These are phyloP conservation scores for Cryptocheilus praepositus DNA, from an alignment of 2,888 invertebrate species.

Conservation along the genomic window DNA sequence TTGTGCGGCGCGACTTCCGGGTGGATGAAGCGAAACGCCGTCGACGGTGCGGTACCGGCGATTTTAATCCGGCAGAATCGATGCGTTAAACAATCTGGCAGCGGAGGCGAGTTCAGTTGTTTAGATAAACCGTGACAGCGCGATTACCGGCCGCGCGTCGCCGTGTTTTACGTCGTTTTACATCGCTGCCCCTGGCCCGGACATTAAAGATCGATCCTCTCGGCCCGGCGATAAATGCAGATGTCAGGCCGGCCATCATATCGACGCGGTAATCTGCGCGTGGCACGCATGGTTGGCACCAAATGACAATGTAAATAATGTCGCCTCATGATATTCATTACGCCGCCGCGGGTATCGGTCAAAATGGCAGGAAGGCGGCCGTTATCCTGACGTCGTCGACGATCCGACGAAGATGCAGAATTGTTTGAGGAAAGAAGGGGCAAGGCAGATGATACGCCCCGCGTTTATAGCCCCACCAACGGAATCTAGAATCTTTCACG, in stretches of 20 bases:
- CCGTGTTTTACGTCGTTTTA: no score
- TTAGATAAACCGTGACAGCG: no score
- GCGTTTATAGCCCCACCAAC: conserved; percentile 35
- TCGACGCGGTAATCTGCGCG: conserved; percentile 5
- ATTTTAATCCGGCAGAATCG: no score
- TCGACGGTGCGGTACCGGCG: no score
- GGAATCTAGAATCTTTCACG: conserved; percentile 29
- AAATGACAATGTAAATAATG: conserved; percentile 45
- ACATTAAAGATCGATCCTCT: conserved; percentile 10
- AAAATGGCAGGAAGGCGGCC: conserved; percentile 17
- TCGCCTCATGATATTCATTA: conserved; percentile 37
- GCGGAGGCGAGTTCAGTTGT: no score
- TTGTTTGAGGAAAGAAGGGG: conserved; percentile 25
- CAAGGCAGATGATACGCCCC: conserved; percentile 25
- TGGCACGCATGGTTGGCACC: conserved; percentile 31
- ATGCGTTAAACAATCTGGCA: no score
- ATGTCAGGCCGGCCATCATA: conserved; percentile 16
- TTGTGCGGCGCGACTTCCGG: no score
- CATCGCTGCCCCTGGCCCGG: no score
- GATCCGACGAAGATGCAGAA: conserved; percentile 16
- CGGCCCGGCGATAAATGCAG: conserved; percentile 20
- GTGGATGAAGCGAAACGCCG: no score
- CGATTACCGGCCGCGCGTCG: no score
- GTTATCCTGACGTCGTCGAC: conserved; percentile 28
- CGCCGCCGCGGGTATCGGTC: conserved; percentile 12